Conservation (phyloP, 2,113 vertebrate species). For the Forbesichthys agassizii region DNA sequence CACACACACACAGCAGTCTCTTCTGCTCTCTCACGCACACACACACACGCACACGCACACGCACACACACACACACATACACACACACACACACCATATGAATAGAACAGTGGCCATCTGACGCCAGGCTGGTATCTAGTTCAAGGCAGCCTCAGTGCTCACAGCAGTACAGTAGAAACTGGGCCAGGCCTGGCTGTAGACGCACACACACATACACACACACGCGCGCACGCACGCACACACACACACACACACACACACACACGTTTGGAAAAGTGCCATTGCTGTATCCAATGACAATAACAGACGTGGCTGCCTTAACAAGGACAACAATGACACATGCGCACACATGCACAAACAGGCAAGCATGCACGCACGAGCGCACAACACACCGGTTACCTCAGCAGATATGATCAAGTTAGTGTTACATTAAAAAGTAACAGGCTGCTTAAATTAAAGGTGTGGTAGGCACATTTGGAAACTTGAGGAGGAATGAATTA, state of each 20-base stretch:
- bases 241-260: constrained; percentile 5
- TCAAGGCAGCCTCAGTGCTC: constrained; percentile 21
- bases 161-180: constrained; percentile 26
- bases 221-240: constrained; percentile 1
- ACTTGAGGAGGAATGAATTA: too few species aligned
- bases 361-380: too few species aligned
- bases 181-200: constrained; percentile 30
- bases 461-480: too few species aligned
- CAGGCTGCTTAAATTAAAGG: too few species aligned
- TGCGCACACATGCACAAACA: too few species aligned
- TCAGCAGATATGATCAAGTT: too few species aligned
- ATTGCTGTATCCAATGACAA: background rate
- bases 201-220: background rate
- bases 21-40: background rate
- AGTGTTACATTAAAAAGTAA: too few species aligned
- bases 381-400: too few species aligned
- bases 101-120: background rate
- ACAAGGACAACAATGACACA: background rate
- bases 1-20: too few species aligned
- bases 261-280: background rate
- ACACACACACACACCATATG: constrained; percentile 9
- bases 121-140: background rate
- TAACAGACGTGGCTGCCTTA: constrained; percentile 1
- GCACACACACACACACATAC: background rate
- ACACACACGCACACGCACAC: background rate